Conservation (phyloP, 2,888 invertebrate genomes). For the Euplagia quadripunctaria region DNA sequence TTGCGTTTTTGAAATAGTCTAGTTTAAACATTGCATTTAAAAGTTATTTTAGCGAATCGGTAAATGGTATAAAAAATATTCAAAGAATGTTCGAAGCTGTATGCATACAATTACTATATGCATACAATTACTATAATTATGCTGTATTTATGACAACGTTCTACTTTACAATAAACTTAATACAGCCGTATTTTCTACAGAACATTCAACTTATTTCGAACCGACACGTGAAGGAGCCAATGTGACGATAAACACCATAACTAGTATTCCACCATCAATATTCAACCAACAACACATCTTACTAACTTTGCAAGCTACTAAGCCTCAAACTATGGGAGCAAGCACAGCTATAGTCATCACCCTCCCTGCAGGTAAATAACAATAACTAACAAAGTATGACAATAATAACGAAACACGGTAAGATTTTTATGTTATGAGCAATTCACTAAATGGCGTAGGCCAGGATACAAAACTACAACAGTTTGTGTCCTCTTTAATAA, state of each 20-base stretch:
- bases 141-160: too few species aligned
- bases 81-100: neutral
- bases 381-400: neutral
- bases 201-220: neutral
- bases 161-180: too few species aligned
- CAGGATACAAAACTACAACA: too few species aligned
- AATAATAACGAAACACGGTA: neutral
- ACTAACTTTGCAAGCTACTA: constrained; percentile 53
- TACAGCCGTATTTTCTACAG: neutral
- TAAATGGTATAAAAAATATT: too few species aligned
- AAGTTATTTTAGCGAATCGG: too few species aligned
- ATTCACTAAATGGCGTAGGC: too few species aligned
- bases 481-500: too few species aligned
- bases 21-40: too few species aligned
- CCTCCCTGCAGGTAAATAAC: constrained; percentile 66
- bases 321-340: constrained; percentile 66
- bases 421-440: too few species aligned
- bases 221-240: neutral
- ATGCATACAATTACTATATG: too few species aligned
- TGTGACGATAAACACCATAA: neutral
- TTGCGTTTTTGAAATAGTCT: too few species aligned
- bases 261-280: neutral
- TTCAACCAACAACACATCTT: neutral
- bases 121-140: too few species aligned
- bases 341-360: constrained; percentile 63